Percentiles rank a stretch among this genome's conserved stretches.
Conservation (phyloP, 2,797 vertebrate genomes). For the Nannoperca obscura region DNA sequence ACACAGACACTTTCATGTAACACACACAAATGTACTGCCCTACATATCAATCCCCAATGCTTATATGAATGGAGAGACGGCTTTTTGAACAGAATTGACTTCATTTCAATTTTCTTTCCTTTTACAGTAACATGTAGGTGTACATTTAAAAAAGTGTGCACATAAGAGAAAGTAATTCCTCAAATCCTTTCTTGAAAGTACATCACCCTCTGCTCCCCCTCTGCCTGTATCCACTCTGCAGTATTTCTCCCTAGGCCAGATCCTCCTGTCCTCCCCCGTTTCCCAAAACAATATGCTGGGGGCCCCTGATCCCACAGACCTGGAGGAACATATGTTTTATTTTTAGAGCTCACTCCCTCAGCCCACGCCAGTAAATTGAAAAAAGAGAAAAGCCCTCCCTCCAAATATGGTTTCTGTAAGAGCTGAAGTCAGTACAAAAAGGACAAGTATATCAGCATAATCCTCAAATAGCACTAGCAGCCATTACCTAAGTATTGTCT, state of each 20-base stretch:
- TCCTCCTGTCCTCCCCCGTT: conserved; percentile 80
- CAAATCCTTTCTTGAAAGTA: conserved; percentile 42
- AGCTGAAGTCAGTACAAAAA: conserved; percentile 61
- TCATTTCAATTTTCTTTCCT: conserved; percentile 16
- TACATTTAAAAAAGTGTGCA: conserved; percentile 11
- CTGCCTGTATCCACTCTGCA: conserved; percentile 60
- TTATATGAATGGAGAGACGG: conserved; percentile 7
- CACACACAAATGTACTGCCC: conserved; percentile 34
- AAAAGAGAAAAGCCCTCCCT: conserved; percentile 63
- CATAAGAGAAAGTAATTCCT: conserved; percentile 36
- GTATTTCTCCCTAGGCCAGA: conserved; percentile 67
- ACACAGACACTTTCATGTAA: conserved; percentile 8
- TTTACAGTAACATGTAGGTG: background rate
- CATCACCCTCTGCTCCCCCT: conserved; percentile 32
- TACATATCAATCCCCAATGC: conserved; percentile 27
- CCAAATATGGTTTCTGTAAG: conserved; percentile 69
- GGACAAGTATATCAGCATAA: conserved; percentile 36
- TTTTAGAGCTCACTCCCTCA: conserved; percentile 82
- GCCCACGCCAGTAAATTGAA: conserved; percentile 70
- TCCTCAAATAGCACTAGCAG: conserved; percentile 19
- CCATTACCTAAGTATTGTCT: background rate
- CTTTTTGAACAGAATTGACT: background rate
- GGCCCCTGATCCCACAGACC: conserved; percentile 80
- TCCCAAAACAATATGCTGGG: conserved; percentile 83
- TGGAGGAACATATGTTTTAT: conserved; percentile 86